Base-by-base conservation (phyloP, 2,113 vertebrate species). In the Petrocephalus microphthalmus region DNA sequence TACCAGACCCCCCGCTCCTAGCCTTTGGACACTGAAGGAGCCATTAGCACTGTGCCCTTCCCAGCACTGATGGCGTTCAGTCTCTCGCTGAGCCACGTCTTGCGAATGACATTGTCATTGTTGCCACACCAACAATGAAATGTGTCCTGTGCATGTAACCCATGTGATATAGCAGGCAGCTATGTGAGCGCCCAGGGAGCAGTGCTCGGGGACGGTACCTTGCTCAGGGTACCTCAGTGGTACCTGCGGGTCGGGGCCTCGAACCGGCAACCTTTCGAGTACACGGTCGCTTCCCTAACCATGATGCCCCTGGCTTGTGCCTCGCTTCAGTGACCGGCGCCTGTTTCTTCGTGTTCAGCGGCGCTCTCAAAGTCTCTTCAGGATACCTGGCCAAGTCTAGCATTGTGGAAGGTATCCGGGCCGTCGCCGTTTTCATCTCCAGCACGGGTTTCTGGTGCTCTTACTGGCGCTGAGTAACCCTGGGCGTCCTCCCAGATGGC, bases 331-430 rank as follows among this genome's bases (percentile, higher is more conserved):
- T 99, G 89, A 99, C 98, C 60, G 98, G 98, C 90, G 97, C 98
- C 93, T 98, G 97, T 92, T 99, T 99, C 94, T 99, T 99, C 92
- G 98, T 99, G 92, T 99, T 99, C 95, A 99, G 98, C 54, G 98
- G 98, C 5, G 97, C 98, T 92, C 94, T 99, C 93, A 99, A 99
- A 93, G 94, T 97, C 81, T 98, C 98, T 83, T 99, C 98, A 1
- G 98, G 98, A 88, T 99, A 95, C 93, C 95, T 98, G 90, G 98
- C 98, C 92, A 99, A 99, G 93, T 98, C 98, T 92, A 99, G 98
- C 94, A 99, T 99, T 37, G 98, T 99, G 25, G 98, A 99, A 99
- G 98, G 98, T 99, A 96, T 95, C 10, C 10, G 13, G 7, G 19
- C 45, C 25, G 17, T 81, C 0, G 37, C 56, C 2, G 56, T 71